phyloP scores from a whole-genome alignment of 2,797 vertebrate species.

The Emydoidea blandingii region DNA sequence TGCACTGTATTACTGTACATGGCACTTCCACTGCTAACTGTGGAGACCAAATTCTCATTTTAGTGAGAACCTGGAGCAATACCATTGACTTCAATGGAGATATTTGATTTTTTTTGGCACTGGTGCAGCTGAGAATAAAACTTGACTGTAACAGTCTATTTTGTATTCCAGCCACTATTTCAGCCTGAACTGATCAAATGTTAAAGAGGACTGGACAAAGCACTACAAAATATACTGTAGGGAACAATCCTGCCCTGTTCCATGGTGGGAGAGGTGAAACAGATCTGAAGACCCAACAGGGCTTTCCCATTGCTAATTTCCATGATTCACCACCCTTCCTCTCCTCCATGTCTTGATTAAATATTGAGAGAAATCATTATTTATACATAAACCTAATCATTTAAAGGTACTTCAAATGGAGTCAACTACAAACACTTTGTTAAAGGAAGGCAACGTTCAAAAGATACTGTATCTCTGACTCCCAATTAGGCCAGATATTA shows the following conservation, averaged over 20 bases:
- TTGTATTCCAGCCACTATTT: not conserved
- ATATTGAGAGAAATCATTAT: constrained; percentile 67
- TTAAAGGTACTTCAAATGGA: constrained; percentile 60
- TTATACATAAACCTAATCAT: constrained; percentile 58
- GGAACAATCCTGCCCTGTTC: not conserved
- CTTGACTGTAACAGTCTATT: not conserved
- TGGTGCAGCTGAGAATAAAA: not conserved
- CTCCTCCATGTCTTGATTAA: constrained; percentile 52
- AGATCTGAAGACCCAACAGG: not conserved
- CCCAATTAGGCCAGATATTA: constrained; percentile 75
- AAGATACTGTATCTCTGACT: constrained; percentile 53
- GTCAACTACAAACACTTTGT: constrained; percentile 50
- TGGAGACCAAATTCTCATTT: not conserved
- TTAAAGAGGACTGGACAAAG: not conserved
- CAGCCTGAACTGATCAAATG: not conserved
- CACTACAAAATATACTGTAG: not conserved
- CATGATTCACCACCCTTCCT: not conserved
- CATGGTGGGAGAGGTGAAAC: not conserved
- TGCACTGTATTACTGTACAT: not conserved
- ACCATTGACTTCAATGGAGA: not conserved
- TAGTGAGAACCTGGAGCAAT: constrained; percentile 1
- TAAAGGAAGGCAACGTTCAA: constrained; percentile 43
- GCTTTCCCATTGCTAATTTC: constrained; percentile 1
- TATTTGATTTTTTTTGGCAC: constrained; percentile 7
- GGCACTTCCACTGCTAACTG: not conserved